A percentile compares a stretch with the other conserved stretches of the same genome.
Evolutionary conservation across 2,113 vertebrate species (phyloP).

Genomic region (Petrocephalus microphthalmus): DNA sequence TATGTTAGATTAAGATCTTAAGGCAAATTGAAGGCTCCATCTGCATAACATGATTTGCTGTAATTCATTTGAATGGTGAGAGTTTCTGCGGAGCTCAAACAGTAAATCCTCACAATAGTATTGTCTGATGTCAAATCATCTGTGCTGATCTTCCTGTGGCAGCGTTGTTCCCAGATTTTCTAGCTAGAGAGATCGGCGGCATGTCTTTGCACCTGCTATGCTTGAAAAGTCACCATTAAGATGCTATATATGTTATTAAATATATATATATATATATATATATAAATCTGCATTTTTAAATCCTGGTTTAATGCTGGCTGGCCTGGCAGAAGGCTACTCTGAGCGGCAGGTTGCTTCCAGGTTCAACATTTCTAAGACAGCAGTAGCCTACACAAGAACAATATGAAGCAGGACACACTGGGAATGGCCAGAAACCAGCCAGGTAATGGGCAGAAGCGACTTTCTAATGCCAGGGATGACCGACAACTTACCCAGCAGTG

Average conservation of each 20-base stretch:
- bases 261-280: too few relatives aligned
- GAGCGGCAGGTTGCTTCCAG: too few relatives aligned
- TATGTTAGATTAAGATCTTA: neutral
- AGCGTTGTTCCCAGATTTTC: neutral
- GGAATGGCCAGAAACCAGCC: too few relatives aligned
- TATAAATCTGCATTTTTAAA: too few relatives aligned
- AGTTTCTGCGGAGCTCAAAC: neutral
- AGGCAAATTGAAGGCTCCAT: neutral
- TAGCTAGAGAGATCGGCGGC: neutral
- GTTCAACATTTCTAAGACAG: too few relatives aligned
- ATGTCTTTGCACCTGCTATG: neutral
- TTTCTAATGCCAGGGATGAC: too few relatives aligned
- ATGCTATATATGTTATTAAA: neutral
- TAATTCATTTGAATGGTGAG: conserved; percentile 5
- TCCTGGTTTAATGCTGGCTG: too few relatives aligned
- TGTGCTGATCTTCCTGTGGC: neutral
- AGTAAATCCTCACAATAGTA: neutral
- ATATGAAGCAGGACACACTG: too few relatives aligned
- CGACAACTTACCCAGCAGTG: too few relatives aligned
- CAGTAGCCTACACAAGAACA: too few relatives aligned
- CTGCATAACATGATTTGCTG: neutral
- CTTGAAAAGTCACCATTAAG: neutral
- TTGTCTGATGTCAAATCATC: conserved; percentile 48
- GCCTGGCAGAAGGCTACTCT: too few relatives aligned
- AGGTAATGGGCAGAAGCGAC: too few relatives aligned